Base-by-base conservation (phyloP, 92 coral and sea anemone species). In the Actinostola sp. region DNA sequence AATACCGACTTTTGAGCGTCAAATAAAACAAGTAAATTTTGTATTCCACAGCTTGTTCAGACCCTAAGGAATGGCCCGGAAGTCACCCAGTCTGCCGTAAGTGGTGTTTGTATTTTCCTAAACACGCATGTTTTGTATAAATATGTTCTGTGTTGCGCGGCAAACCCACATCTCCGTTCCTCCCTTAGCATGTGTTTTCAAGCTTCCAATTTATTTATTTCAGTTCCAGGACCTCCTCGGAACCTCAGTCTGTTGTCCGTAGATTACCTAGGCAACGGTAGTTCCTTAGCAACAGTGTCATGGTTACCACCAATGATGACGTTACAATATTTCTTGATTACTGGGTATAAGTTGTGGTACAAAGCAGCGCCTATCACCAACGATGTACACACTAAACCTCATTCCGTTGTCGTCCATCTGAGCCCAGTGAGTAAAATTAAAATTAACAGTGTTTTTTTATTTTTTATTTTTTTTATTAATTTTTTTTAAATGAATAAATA, bases 241-340 rank as follows among this genome's bases (percentile, higher is more conserved):
- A 84, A 90, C 45, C 67, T 90, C 23, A 79, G 77, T 2, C 55
- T 90, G 42, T 27, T 54, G 35, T 82, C 85, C 61, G 45, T 75
- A 25, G 66, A 76, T 28, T 73, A 74, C 66, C 76, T 76, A 50
- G 79, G 88, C 27, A 81, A 64, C 82, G 82, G 72, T 46, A 87
- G 77, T 16, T 87, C 92, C 63, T 56, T 67, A 56, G 86, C 84
- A 57, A 56, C 62, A 23, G 89, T 88, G 48, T 44, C 89, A 15
- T 90, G 97, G 97, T 44, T 34, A 21, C 88, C 84, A 38, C 96
- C 92, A 11, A 39, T 1, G 25, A 72, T 84, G 52, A 21, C 70
- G 17, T n/a, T 58, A n/a, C 8, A 9, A 8, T 4, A 25, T 39
- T 30, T 61, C 30, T 42, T 16, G 16, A 44, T 87, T 21, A 66